These are phyloP conservation scores for Tiliqua scincoides DNA, from an alignment of 2,113 vertebrate genomes.

Conservation along the genomic window DNA sequence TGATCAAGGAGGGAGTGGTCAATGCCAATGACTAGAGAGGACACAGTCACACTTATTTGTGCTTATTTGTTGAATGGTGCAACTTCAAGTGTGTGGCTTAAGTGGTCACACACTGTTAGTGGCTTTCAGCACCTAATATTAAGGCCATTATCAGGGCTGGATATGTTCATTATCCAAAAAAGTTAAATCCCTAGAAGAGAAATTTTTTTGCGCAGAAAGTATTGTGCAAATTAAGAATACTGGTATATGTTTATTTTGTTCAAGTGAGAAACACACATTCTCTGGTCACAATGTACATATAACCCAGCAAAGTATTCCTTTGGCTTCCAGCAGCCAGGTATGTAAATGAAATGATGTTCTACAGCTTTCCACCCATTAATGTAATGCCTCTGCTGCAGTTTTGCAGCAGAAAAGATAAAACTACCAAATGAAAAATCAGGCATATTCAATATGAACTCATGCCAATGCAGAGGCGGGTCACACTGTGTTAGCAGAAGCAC, in stretches of 20 bases:
- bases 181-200: neutral
- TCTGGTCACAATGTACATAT: neutral
- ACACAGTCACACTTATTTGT: neutral
- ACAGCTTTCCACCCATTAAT: neutral
- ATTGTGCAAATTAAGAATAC: no score
- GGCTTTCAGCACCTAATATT: neutral
- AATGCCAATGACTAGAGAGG: neutral
- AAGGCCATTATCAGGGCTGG: neutral
- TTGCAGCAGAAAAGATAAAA: neutral
- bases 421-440: neutral
- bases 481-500: neutral
- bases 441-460: neutral
- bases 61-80: neutral
- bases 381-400: neutral
- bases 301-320: neutral
- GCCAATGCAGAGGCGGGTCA: neutral
- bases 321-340: neutral
- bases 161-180: neutral
- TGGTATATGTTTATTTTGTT: neutral
- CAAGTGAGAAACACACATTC: neutral
- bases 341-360: neutral
- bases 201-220: neutral
- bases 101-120: neutral
- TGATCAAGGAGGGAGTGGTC: neutral
- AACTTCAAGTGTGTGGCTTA: neutral